Conservation (phyloP, 2,797 vertebrate genomes). For the Rachycentron canadum region DNA sequence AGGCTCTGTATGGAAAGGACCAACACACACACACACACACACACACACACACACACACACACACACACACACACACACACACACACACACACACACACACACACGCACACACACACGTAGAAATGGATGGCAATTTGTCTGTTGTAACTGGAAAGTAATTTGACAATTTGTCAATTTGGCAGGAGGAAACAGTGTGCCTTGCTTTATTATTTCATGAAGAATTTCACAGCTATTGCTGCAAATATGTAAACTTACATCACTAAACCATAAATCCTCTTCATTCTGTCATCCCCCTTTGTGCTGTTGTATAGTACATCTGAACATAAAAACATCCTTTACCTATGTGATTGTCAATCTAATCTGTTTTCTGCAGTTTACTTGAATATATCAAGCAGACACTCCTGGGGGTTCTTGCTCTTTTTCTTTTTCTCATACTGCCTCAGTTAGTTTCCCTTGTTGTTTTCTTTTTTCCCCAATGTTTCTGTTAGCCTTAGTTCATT, state of each 20-base stretch:
- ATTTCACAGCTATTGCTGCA: constrained; percentile 53
- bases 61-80: constrained; percentile 13
- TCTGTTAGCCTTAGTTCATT: constrained; percentile 80
- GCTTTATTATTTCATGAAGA: constrained; percentile 71
- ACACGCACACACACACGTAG: constrained; percentile 24
- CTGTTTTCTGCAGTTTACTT: constrained; percentile 41
- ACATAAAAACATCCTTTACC: constrained; percentile 34
- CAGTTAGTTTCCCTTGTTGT: constrained; percentile 60
- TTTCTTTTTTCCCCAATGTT: constrained; percentile 57
- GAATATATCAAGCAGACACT: constrained; percentile 30
- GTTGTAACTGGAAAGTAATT: constrained; percentile 64
- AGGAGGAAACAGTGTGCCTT: constrained; percentile 52
- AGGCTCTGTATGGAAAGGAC: constrained; percentile 35
- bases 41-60: constrained; percentile 16
- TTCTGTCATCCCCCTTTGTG: constrained; percentile 1
- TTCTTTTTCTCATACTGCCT: constrained; percentile 25
- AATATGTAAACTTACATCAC: constrained; percentile 55
- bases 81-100: constrained; percentile 32
- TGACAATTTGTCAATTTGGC: constrained; percentile 69
- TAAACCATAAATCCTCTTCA: constrained; percentile 39
- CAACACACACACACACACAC: constrained; percentile 28
- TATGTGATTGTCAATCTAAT: constrained; percentile 30
- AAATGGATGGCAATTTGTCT: constrained; percentile 54
- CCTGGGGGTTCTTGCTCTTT: constrained; percentile 8
- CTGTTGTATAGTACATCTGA: constrained; percentile 27